These are phyloP conservation scores for Phaethon lepturus DNA, from an alignment of 2,113 vertebrate genomes.

Conservation along the genomic window DNA sequence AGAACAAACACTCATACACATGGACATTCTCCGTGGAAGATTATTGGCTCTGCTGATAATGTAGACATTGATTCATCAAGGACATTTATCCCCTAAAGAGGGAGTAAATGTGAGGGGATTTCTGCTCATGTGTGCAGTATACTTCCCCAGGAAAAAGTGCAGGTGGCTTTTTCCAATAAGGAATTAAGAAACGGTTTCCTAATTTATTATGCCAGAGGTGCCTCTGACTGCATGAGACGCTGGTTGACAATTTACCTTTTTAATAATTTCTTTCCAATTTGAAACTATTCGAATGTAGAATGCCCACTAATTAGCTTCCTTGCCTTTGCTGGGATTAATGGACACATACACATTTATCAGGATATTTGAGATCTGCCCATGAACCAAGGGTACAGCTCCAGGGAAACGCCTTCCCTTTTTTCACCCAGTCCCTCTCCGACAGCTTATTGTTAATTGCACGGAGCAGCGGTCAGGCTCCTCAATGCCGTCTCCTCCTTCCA, in stretches of 20 bases:
- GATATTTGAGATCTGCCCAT: conserved; percentile 52
- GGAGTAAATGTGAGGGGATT: background rate
- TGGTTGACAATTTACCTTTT: conserved; percentile 51
- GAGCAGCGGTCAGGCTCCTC: conserved; percentile 9
- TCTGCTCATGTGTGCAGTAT: background rate
- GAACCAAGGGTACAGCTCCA: conserved; percentile 34
- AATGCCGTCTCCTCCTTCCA: conserved; percentile 61
- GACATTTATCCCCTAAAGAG: background rate
- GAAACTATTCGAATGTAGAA: conserved; percentile 30
- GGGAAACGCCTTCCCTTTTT: conserved; percentile 64
- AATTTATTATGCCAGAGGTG: conserved; percentile 24
- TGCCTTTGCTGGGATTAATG: conserved; percentile 56
- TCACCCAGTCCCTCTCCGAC: background rate
- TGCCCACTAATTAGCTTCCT: conserved; percentile 62
- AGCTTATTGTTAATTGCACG: conserved; percentile 61
- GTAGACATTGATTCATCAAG: background rate
- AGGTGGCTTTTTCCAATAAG: background rate
- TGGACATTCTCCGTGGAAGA: background rate
- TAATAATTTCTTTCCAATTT: background rate
- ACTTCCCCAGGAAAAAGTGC: background rate
- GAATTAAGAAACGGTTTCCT: conserved; percentile 50
- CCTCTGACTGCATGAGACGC: conserved; percentile 39
- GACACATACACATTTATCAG: conserved; percentile 19
- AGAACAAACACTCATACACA: background rate
- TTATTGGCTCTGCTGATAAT: background rate